Evolutionary conservation across 2,888 invertebrate species (phyloP).

Genomic region (Caenorhabditis parvicauda): DNA sequence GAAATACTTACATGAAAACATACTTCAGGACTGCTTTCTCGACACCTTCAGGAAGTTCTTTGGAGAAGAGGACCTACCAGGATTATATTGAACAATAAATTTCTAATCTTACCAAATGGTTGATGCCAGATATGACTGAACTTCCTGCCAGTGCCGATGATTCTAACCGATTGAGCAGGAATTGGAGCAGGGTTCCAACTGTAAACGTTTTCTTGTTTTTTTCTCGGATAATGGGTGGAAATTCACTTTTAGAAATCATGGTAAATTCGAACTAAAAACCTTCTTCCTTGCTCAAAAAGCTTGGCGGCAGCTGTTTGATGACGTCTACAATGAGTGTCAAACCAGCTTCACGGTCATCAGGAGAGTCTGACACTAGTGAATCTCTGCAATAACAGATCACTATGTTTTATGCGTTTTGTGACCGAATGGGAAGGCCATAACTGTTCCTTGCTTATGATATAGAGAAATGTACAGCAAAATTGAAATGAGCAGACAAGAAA

Average conservation of each 20-base stretch:
- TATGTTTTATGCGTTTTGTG: neutral
- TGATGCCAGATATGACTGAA: slow-evolving; percentile 36
- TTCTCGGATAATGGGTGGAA: no score
- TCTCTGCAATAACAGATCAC: slow-evolving; percentile 7
- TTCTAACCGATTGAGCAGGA: slow-evolving; percentile 40
- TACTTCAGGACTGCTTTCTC: slow-evolving; percentile 21
- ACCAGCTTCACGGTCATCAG: slow-evolving; percentile 12
- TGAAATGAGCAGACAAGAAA: no score
- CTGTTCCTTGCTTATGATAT: no score
- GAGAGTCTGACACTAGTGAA: slow-evolving; percentile 10
- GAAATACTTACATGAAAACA: slow-evolving; percentile 22
- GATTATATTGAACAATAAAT: neutral
- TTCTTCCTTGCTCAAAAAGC: slow-evolving; percentile 22
- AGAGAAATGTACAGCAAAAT: no score
- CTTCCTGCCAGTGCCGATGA: slow-evolving; percentile 41
- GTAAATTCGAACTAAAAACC: slow-evolving; percentile 8
- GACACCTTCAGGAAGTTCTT: slow-evolving; percentile 19
- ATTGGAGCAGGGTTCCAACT: slow-evolving; percentile 41
- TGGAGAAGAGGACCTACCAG: neutral
- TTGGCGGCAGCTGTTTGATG: slow-evolving; percentile 15
- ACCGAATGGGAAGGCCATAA: no score
- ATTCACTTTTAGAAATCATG: neutral
- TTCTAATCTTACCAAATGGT: slow-evolving; percentile 30
- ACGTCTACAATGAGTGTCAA: slow-evolving; percentile 24
- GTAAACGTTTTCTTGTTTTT: no score